Base-by-base conservation (phyloP, 2,797 vertebrate species). In the Tarsius wallacei region DNA sequence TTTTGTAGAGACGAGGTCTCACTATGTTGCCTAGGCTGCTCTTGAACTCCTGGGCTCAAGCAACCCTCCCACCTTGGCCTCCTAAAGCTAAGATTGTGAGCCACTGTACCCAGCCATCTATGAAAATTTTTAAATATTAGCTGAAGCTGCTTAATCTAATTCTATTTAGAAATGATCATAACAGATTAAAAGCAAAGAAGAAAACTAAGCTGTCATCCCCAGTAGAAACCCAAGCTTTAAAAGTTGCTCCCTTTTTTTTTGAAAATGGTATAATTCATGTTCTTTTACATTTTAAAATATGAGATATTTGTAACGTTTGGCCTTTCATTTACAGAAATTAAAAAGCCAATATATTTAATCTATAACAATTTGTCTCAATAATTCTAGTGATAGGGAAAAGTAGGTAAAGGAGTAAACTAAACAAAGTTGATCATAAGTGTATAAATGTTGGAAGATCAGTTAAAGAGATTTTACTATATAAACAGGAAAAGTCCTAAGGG, bases 171-270 rank as follows among this genome's bases (percentile, higher is more conserved):
- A 95, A 93, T 73, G 28, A 51, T 71, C 51, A 87, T 53, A 91
- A 88, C 33, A 95, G 87, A 92, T 57, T 90, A 91, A 90, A 95
- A 64, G 26, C 36, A 90, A 91, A 93, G 59, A 86, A 96, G 10
- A 92, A 80, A 95, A 94, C 7, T 78, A 49, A 93, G 36, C 31
- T 77, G 47, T 17, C 42, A 24, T 77, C 17, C 21, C 36, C 3
- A 90, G 15, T 4, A 91, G 26, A 11, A 96, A 36, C 0, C 8
- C 53, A 66, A 36, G 59, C 91, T 95, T 87, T 84, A 7, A 64
- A 90, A 93, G 55, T 13, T 90, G 26, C 87, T 26, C 51, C 2
- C 12, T 36, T 77, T 71, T 64, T 64, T 31, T 57, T 53, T 17
- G 3, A 3, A 88, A 89, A 77, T 71, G 3, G 26, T 49, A 63